Conservation (phyloP, 2,113 vertebrate genomes). For the Blennius ocellaris region DNA sequence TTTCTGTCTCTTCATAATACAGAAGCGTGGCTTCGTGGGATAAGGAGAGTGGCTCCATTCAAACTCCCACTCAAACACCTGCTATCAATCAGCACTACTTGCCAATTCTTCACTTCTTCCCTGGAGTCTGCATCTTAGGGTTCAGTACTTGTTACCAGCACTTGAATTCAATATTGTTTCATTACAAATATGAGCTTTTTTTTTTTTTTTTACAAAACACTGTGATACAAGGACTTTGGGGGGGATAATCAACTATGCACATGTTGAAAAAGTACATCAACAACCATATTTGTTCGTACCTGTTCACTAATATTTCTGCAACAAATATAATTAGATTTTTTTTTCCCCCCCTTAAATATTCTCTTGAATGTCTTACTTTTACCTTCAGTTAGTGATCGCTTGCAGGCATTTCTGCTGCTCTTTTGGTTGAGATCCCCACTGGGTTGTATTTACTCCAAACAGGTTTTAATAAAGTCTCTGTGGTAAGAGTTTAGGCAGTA, state of each 20-base stretch:
- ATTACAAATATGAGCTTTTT: too few species aligned
- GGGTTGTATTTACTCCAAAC: constrained; percentile 36
- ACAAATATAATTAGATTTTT: neutral
- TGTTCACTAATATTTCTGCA: neutral
- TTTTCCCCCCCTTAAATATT: neutral
- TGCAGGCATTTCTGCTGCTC: neutral
- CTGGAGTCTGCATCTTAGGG: too few species aligned
- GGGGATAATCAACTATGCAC: neutral
- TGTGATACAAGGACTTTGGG: neutral
- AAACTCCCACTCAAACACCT: too few species aligned
- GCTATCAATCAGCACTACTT: too few species aligned
- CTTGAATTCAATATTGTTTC: too few species aligned
- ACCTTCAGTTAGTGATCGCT: constrained; percentile 24
- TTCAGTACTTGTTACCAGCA: too few species aligned
- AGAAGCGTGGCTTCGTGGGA: too few species aligned
- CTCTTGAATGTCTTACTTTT: neutral
- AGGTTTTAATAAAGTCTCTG: constrained; percentile 57
- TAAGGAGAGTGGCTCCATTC: too few species aligned
- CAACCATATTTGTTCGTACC: neutral
- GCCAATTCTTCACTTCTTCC: too few species aligned
- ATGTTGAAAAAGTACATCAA: constrained; percentile 19
- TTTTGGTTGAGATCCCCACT: neutral
- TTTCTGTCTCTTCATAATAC: too few species aligned
- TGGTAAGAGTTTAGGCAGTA: constrained; percentile 36
- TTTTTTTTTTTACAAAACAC: too few species aligned